These are phyloP conservation scores for Halichoeres trimaculatus DNA, from an alignment of 2,113 vertebrate species.

Conservation along the genomic window DNA sequence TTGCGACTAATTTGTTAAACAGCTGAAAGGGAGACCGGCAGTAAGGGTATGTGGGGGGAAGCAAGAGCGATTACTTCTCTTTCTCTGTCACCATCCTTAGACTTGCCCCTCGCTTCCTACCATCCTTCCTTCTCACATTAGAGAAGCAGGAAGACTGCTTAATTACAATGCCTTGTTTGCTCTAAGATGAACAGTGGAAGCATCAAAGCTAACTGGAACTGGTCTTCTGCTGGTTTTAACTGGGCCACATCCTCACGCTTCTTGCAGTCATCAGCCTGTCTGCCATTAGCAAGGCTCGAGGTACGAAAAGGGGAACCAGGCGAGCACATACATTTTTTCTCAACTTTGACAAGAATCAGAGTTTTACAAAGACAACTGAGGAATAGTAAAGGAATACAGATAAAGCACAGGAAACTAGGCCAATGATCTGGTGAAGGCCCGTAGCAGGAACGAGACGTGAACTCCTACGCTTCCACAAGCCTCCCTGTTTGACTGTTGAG, in stretches of 20 bases:
- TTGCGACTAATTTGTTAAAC: constrained; percentile 77
- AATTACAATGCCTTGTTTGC: constrained; percentile 16
- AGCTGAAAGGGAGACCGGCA: constrained; percentile 55
- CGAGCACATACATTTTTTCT: constrained; percentile 20
- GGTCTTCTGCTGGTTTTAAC: constrained; percentile 36
- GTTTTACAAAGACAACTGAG: constrained; percentile 18
- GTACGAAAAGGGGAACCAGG: constrained; percentile 17
- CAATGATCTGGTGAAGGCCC: constrained; percentile 52
- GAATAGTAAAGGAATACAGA: constrained; percentile 25
- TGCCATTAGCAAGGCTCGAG: constrained; percentile 12
- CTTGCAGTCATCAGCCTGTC: constrained; percentile 10
- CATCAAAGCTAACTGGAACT: not conserved
- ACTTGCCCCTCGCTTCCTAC: constrained; percentile 14
- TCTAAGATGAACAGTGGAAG: not conserved
- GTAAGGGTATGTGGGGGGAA: constrained; percentile 6
- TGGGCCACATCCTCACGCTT: constrained; percentile 28
- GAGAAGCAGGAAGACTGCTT: not conserved
- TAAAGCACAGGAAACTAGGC: constrained; percentile 51
- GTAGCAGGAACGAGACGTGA: constrained; percentile 52
- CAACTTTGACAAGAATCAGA: not conserved
- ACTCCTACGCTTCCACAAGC: constrained; percentile 60
- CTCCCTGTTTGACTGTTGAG: constrained; percentile 45
- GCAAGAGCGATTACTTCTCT: constrained; percentile 1
- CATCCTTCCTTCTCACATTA: constrained; percentile 20
- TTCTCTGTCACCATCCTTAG: not conserved